phyloP scores from a whole-genome alignment of 2,113 vertebrate species.

The Octodon degus region DNA sequence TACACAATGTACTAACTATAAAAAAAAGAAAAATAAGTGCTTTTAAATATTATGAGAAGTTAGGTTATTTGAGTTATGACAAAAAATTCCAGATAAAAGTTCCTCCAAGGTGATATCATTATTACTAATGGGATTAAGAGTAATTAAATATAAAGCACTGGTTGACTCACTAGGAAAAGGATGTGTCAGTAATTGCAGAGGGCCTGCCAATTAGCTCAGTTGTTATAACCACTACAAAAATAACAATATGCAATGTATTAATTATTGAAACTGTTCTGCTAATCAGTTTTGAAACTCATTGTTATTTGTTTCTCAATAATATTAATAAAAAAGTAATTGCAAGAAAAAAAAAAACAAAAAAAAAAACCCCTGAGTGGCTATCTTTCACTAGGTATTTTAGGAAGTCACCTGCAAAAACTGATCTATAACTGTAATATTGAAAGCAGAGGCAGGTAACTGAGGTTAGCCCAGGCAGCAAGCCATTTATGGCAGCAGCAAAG shows the following conservation, averaged over 20 bases:
- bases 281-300: too few relatives aligned
- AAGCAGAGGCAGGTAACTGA: neutral
- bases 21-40: neutral
- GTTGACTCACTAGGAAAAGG: neutral
- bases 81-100: neutral
- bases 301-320: too few relatives aligned
- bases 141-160: neutral
- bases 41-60: slow-evolving; percentile 15
- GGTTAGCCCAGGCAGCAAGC: too few relatives aligned
- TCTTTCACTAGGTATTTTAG: slow-evolving; percentile 18
- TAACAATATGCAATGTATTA: too few relatives aligned
- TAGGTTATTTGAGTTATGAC: slow-evolving; percentile 27
- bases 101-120: neutral
- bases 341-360: too few relatives aligned
- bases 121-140: neutral
- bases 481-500: too few relatives aligned
- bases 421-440: slow-evolving; percentile 21
- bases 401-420: slow-evolving; percentile 28
- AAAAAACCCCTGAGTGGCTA: neutral
- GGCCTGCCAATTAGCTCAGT: too few relatives aligned
- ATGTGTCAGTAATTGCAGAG: neutral
- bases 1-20: too few relatives aligned
- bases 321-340: too few relatives aligned
- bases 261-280: too few relatives aligned
- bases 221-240: too few relatives aligned